phyloP scores from a whole-genome alignment of 2,113 vertebrate genomes.

The Gallinago undulata region DNA sequence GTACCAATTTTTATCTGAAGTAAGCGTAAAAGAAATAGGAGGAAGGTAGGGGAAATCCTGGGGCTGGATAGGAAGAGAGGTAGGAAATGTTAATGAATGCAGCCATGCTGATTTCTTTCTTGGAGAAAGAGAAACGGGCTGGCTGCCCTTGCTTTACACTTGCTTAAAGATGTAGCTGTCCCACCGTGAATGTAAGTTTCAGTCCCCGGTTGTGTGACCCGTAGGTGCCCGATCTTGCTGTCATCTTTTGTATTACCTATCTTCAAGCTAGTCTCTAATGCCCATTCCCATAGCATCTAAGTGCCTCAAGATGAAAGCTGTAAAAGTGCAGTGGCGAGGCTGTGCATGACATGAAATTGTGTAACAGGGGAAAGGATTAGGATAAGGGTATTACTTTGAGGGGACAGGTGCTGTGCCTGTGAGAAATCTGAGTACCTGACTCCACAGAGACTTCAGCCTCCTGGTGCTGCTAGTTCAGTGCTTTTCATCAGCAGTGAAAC shows the following conservation, averaged over 20 bases:
- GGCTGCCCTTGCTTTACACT: conserved; percentile 41
- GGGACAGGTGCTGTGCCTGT: neutral
- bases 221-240: conserved; percentile 12
- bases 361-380: neutral
- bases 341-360: neutral
- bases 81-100: conserved; percentile 42
- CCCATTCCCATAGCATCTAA: conserved; percentile 31
- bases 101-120: conserved; percentile 37
- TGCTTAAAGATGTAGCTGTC: conserved; percentile 38
- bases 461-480: neutral
- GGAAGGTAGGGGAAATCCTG: conserved; percentile 8
- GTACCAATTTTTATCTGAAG: conserved; percentile 11
- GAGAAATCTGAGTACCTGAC: neutral
- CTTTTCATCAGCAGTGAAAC: neutral
- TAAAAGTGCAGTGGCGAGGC: neutral
- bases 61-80: neutral
- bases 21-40: conserved; percentile 13
- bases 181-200: conserved; percentile 19
- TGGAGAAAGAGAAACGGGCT: neutral
- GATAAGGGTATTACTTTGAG: neutral
- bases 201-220: neutral
- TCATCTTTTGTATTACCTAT: conserved; percentile 34
- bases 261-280: conserved; percentile 40
- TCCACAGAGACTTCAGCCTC: neutral
- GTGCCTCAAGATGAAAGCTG: conserved; percentile 39